Evolutionary conservation across 2,113 vertebrate genomes (phyloP).

Genomic region (Xenotilapia leptura): DNA sequence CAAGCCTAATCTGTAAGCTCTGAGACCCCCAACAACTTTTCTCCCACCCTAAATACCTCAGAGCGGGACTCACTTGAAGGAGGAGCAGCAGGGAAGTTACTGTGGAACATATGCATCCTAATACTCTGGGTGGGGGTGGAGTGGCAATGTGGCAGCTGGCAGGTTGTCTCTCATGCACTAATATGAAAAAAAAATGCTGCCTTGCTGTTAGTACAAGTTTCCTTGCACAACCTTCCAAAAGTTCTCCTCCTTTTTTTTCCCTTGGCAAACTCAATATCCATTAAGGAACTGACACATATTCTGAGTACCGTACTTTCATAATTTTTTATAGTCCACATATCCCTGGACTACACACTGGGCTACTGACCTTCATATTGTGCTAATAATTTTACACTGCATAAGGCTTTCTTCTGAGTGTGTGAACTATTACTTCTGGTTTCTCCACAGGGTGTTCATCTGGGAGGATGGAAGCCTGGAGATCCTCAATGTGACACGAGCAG

Average conservation of each 20-base stretch:
- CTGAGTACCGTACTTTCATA: not conserved
- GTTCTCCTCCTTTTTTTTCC: not conserved
- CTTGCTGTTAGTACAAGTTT: not conserved
- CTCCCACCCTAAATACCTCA: not conserved
- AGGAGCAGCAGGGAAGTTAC: constrained; percentile 12
- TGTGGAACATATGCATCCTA: constrained; percentile 29
- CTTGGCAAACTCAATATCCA: not conserved
- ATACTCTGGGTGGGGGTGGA: not conserved
- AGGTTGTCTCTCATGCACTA: constrained; percentile 9
- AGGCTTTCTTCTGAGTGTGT: not conserved
- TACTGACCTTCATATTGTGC: constrained; percentile 15
- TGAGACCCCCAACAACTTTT: not conserved
- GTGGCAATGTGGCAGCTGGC: not conserved
- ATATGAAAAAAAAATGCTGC: constrained; percentile 3
- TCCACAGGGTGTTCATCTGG: constrained; percentile 83
- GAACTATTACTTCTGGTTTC: not conserved
- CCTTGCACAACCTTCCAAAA: not conserved
- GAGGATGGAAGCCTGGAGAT: constrained; percentile 94
- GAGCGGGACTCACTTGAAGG: not conserved
- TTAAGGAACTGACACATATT: not conserved
- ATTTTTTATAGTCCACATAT: constrained; percentile 11
- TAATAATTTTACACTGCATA: constrained; percentile 6
- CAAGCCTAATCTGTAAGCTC: constrained; percentile 42
- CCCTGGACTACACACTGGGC: not conserved
- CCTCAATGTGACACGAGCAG: constrained; percentile 81